Base-by-base conservation (phyloP, 1,140 invertebrate species). In the Periplaneta americana region DNA sequence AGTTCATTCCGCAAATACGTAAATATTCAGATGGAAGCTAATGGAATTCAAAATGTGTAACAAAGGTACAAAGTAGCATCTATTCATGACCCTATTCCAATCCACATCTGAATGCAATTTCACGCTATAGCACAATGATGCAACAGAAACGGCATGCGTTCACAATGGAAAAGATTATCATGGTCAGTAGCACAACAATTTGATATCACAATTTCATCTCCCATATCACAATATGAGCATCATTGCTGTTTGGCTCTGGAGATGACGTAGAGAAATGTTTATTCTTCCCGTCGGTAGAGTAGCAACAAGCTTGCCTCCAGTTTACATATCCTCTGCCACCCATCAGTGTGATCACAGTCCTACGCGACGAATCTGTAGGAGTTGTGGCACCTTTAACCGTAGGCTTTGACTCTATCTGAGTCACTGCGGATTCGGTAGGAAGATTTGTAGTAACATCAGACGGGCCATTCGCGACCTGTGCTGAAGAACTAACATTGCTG, bases 141-240 rank as follows among this genome's bases (percentile, higher is more conserved):
- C 13, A n/a, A 66, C n/a, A 66, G 10, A 66, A 66, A 9, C 28
- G 48, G 22, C 17, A 48, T 17, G 39, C 39, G n/a, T 5, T n/a
- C n/a, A 66, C 22, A 66, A 66, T 22, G 9, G 28, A 22, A 28
- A 10, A 28, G 48, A 66, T 28, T 66, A 66, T n/a, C n/a, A 0
- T 66, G 48, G 48, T 28, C 48, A n/a, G 22, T 8, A 28, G 17
- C 39, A 48, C 39, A 48, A 18, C 39, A 48, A 39, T 34, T 33
- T 75, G 33, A 2, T 35, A 90, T 92, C 90, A 97, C 91, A 97
- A 92, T 86, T 97, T 96, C 91, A 96, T 95, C 89, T 97, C 96
- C 96, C 96, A 97, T 17, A 97, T 90, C 39, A 97, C 93, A 84
- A 97, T 93, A 88, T 97, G 95, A 18, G 96, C 95, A 89, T 97